Evolutionary conservation across 2,797 vertebrate genomes (phyloP).

Genomic region (Sphenopsis melanotis): DNA sequence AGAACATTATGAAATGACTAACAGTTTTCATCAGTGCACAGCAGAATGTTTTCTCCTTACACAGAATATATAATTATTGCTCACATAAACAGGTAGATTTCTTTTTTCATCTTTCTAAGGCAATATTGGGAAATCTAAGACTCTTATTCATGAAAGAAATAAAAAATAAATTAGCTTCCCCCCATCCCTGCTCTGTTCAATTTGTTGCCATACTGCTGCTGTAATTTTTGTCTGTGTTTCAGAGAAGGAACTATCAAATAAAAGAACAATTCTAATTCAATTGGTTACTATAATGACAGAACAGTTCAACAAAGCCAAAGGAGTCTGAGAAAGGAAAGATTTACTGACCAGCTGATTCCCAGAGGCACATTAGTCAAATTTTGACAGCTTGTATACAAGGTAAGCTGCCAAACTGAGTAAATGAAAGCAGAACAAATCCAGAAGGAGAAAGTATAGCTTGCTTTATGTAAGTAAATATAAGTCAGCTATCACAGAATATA

Average conservation of each 20-base stretch:
- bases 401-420: conserved; percentile 41
- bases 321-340: conserved; percentile 33
- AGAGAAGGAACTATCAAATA: conserved; percentile 14
- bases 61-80: conserved; percentile 73
- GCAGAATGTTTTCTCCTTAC: conserved; percentile 65
- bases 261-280: neutral
- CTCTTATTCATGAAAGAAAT: conserved; percentile 34
- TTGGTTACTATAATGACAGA: conserved; percentile 54
- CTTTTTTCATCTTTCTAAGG: conserved; percentile 37
- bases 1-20: conserved; percentile 74
- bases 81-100: conserved; percentile 67
- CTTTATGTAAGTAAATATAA: conserved; percentile 39
- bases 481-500: conserved; percentile 11
- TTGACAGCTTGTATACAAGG: conserved; percentile 19
- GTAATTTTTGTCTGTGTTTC: conserved; percentile 9
- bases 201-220: conserved; percentile 14
- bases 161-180: conserved; percentile 37
- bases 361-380: conserved; percentile 48
- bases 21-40: conserved; percentile 67
- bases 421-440: conserved; percentile 50
- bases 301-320: conserved; percentile 25
- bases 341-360: conserved; percentile 60
- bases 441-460: conserved; percentile 15
- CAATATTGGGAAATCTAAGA: conserved; percentile 41
- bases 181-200: neutral